Evolutionary conservation across 2,797 vertebrate species (phyloP).

Genomic region (Galago senegalensis): DNA sequence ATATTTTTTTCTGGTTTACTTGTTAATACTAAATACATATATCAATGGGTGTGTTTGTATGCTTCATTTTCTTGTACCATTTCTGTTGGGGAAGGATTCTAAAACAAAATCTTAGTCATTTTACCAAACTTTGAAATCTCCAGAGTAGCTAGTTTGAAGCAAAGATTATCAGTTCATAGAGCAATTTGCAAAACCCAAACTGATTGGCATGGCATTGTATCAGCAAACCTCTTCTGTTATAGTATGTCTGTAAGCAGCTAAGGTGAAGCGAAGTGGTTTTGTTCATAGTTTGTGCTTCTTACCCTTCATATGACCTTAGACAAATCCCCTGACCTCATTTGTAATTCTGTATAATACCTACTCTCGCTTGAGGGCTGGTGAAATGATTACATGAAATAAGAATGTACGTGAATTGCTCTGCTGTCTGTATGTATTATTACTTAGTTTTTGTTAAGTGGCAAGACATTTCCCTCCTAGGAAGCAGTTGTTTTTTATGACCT

Average conservation of each 20-base stretch:
- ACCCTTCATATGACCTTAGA: not conserved
- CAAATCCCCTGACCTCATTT: not conserved
- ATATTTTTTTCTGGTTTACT: conserved; percentile 44
- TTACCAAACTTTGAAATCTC: not conserved
- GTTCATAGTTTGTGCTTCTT: not conserved
- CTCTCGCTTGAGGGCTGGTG: not conserved
- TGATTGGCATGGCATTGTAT: conserved; percentile 55
- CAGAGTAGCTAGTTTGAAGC: conserved; percentile 31
- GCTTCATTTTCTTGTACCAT: not conserved
- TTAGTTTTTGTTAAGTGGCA: not conserved
- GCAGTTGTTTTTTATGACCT: not conserved
- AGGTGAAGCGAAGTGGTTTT: conserved; percentile 4
- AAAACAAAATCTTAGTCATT: conserved; percentile 2
- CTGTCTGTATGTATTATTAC: not conserved
- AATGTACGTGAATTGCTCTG: not conserved
- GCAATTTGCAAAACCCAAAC: conserved; percentile 56
- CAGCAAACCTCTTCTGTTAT: not conserved
- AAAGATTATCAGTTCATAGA: conserved; percentile 37
- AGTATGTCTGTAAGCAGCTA: not conserved
- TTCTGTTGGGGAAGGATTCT: not conserved
- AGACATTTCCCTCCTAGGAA: not conserved
- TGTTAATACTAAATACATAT: not conserved
- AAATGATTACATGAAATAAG: not conserved
- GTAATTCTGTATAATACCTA: not conserved
- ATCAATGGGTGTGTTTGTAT: not conserved